Evolutionary conservation across 1,140 invertebrate species (phyloP).

Genomic region (Drosophila obscura): DNA sequence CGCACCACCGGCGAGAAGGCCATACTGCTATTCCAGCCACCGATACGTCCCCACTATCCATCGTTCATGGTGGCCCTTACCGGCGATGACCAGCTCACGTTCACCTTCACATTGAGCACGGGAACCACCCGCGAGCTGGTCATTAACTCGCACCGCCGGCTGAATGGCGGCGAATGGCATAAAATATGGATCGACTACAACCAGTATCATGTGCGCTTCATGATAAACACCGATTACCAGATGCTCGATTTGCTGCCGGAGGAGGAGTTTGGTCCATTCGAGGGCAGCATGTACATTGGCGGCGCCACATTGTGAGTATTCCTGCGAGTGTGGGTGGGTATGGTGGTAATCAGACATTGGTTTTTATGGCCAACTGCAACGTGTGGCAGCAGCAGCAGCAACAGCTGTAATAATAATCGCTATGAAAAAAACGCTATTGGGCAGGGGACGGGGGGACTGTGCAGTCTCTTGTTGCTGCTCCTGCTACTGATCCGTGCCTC

Average conservation of each 20-base stretch:
- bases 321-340: conserved; percentile 2
- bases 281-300: conserved; percentile 96
- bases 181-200: conserved; percentile 97
- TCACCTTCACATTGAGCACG: conserved; percentile 95
- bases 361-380: conserved; percentile 65
- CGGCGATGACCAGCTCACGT: conserved; percentile 93
- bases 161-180: conserved; percentile 97
- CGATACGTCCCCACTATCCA: conserved; percentile 93
- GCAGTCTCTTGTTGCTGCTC: conserved; percentile 6
- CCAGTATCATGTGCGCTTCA: conserved; percentile 96
- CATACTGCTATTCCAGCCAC: conserved; percentile 94
- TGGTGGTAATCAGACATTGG: conserved; percentile 37
- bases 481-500: not conserved
- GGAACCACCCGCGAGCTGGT: conserved; percentile 90
- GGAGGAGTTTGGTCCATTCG: conserved; percentile 95
- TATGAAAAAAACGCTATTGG: conserved; percentile 48
- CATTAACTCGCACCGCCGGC: conserved; percentile 90
- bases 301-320: conserved; percentile 92
- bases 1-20: conserved; percentile 94
- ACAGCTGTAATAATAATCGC: conserved; percentile 62
- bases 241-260: conserved; percentile 93
- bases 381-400: conserved; percentile 36
- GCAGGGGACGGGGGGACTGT: conserved; percentile 10
- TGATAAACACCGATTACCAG: conserved; percentile 94
- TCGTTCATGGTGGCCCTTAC: conserved; percentile 95